Conservation (phyloP, 2,797 vertebrate species). For the Varecia variegata region DNA sequence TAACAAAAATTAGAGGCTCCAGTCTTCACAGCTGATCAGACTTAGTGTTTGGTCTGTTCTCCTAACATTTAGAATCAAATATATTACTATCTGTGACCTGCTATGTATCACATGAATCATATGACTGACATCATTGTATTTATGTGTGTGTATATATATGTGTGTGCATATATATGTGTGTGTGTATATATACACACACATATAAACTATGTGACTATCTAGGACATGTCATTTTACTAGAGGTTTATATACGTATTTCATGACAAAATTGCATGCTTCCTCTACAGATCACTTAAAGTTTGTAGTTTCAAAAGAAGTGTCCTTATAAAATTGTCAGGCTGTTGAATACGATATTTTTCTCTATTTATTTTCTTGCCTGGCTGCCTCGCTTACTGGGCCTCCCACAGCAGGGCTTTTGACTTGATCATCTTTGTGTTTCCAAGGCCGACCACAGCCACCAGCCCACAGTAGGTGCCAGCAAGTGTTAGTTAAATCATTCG, state of each 20-base stretch:
- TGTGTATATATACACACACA: not conserved
- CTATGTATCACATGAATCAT: not conserved
- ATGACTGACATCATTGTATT: not conserved
- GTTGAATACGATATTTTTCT: not conserved
- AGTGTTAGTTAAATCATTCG: not conserved
- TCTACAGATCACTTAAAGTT: not conserved
- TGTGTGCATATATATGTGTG: too few species aligned
- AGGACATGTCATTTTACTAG: not conserved
- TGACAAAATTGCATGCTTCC: not conserved
- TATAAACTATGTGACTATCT: not conserved
- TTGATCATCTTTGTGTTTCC: not conserved
- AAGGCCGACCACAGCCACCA: not conserved
- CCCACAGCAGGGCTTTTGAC: not conserved
- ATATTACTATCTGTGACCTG: not conserved
- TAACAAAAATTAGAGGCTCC: not conserved
- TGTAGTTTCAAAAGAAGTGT: not conserved
- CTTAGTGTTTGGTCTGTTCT: not conserved
- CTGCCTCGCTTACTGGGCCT: not conserved
- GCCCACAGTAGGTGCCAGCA: not conserved
- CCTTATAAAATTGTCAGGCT: not conserved
- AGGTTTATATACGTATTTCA: not conserved
- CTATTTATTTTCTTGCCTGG: not conserved
- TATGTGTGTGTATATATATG: not conserved
- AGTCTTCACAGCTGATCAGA: not conserved
- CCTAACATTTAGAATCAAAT: not conserved